phyloP scores from a whole-genome alignment of 2,888 invertebrate species.

The Hoplodrina blanda region DNA sequence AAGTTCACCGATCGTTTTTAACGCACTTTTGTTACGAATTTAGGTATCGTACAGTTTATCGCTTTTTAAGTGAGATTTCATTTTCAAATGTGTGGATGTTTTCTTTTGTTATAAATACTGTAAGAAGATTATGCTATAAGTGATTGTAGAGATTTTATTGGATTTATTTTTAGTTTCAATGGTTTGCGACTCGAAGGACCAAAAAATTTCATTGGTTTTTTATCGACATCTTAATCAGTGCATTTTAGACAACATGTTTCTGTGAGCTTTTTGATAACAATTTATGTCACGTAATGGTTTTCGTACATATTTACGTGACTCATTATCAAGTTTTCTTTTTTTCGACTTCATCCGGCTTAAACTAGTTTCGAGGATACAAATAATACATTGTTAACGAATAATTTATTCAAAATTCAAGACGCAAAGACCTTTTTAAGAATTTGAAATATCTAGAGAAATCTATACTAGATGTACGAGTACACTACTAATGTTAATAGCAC shows the following conservation, averaged over 20 bases:
- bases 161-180: neutral
- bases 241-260: neutral
- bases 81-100: neutral
- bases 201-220: neutral
- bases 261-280: neutral
- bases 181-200: neutral
- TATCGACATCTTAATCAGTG: neutral
- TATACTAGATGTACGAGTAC: too few relatives aligned
- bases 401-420: neutral
- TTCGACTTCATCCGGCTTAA: neutral
- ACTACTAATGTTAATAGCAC: neutral
- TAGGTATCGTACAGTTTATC: neutral
- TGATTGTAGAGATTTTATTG: neutral
- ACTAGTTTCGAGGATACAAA: neutral
- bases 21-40: constrained; percentile 25
- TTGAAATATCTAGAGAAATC: neutral
- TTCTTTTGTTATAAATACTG: neutral
- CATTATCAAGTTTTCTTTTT: neutral
- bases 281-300: neutral
- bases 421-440: neutral
- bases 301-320: neutral
- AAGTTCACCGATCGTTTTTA: constrained; percentile 17
- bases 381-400: too few relatives aligned
- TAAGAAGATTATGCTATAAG: neutral
- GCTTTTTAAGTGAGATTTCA: neutral